These are phyloP conservation scores for Callorhinus ursinus DNA, from an alignment of 2,113 vertebrate genomes.

Conservation along the genomic window DNA sequence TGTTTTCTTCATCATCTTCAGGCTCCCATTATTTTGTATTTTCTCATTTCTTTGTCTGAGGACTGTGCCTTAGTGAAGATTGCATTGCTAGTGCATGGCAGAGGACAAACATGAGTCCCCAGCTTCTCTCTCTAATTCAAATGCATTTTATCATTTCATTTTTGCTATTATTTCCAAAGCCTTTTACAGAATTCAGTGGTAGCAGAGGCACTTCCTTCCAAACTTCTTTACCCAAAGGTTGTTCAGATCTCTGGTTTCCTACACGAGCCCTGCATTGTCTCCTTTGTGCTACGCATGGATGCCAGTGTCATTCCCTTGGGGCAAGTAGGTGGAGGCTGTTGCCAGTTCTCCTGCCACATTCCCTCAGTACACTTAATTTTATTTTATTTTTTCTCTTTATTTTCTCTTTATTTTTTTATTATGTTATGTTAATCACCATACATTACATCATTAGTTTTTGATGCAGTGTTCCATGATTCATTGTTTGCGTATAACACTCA, in stretches of 20 bases:
- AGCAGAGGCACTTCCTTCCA: background rate
- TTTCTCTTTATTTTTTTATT: too few species aligned
- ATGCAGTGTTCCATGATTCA: too few species aligned
- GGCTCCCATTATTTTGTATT: slow-evolving; percentile 73
- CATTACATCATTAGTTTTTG: too few species aligned
- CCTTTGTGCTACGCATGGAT: background rate
- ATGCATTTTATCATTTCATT: background rate
- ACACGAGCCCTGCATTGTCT: background rate
- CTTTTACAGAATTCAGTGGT: background rate
- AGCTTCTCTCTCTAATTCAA: background rate
- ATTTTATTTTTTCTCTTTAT: background rate
- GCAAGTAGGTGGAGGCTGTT: background rate
- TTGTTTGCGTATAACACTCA: too few species aligned
- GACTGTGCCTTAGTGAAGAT: background rate
- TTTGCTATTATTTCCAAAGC: background rate
- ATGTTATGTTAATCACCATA: too few species aligned
- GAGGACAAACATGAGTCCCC: background rate
- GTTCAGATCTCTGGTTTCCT: background rate
- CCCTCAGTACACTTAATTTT: background rate
- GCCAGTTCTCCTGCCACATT: background rate
- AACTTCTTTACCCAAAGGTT: background rate
- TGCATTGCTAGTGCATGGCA: background rate
- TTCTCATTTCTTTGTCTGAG: background rate
- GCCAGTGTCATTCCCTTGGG: background rate
- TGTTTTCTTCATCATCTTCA: slow-evolving; percentile 89